These are phyloP conservation scores for Aplidium turbinatum DNA, from an alignment of 23 tunicate genomes.

Conservation along the genomic window DNA sequence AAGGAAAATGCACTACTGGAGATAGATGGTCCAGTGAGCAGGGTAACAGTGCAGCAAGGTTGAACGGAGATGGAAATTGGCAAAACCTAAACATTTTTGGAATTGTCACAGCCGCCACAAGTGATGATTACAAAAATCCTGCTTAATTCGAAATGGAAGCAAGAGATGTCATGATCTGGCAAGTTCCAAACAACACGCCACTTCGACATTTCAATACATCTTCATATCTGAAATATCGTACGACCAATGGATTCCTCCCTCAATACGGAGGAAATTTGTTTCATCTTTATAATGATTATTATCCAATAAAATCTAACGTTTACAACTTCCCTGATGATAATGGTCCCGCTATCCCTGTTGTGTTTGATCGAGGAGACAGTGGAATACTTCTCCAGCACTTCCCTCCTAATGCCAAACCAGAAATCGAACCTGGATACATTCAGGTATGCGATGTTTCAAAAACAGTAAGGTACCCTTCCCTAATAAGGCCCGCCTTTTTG, in stretches of 20 bases:
- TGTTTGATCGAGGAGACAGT: slow-evolving; percentile 32
- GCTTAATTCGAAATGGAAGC: slow-evolving; percentile 64
- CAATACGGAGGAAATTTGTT: slow-evolving; percentile 63
- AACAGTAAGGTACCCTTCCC: too few relatives aligned
- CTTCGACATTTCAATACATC: slow-evolving; percentile 17
- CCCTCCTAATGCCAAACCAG: neutral
- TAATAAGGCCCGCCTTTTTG: too few relatives aligned
- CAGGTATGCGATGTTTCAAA: slow-evolving; percentile 11
- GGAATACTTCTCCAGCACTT: neutral
- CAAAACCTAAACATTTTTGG: slow-evolving; percentile 52
- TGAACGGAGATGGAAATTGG: slow-evolving; percentile 58
- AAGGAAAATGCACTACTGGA: slow-evolving; percentile 59
- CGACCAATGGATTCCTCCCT: slow-evolving; percentile 40
- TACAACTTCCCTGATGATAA: slow-evolving; percentile 39
- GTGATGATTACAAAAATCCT: slow-evolving; percentile 67
- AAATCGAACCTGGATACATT: slow-evolving; percentile 20
- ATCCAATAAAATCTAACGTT: slow-evolving; percentile 30
- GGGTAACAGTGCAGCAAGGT: slow-evolving; percentile 15
- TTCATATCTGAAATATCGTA: slow-evolving; percentile 43
- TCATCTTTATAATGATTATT: slow-evolving; percentile 40
- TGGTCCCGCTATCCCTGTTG: slow-evolving; percentile 63
- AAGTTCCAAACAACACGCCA: slow-evolving; percentile 64
- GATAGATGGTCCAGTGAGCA: slow-evolving; percentile 78
- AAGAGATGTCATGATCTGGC: slow-evolving; percentile 69
- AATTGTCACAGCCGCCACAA: slow-evolving; percentile 39